Conservation (phyloP, 64 coral and sea anemone genomes). For the Porites lutea region DNA sequence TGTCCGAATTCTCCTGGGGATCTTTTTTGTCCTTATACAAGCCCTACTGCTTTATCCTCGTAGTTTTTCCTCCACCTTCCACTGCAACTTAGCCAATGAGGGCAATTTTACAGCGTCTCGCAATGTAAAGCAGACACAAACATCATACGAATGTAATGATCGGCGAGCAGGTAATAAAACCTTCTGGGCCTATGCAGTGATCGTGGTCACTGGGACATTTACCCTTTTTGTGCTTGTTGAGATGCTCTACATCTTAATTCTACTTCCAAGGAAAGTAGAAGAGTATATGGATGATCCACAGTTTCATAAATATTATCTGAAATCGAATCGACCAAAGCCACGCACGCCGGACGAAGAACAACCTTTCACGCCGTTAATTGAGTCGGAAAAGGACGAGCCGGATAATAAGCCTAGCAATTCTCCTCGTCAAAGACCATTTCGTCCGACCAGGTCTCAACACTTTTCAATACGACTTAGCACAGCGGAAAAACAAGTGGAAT, state of each 20-base stretch:
- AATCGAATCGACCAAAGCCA: not conserved
- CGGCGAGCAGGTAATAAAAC: not conserved
- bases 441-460: too few relatives aligned
- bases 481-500: slow-evolving; percentile 5
- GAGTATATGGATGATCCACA: not conserved
- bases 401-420: too few relatives aligned
- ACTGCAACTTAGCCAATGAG: not conserved
- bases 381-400: too few relatives aligned
- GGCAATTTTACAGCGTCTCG: not conserved
- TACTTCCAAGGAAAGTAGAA: not conserved
- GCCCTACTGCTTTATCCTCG: not conserved
- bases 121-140: not conserved
- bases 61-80: not conserved
- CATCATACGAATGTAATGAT: not conserved
- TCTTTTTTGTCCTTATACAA: not conserved
- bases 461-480: too few relatives aligned
- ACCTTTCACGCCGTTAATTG: too few relatives aligned
- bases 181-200: too few relatives aligned
- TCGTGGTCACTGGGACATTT: not conserved
- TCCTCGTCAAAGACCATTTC: too few relatives aligned
- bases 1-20: not conserved
- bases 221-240: not conserved
- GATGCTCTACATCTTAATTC: not conserved
- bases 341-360: too few relatives aligned
- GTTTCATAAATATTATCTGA: not conserved